These are phyloP conservation scores for Nothobranchius kuhntae DNA, from an alignment of 2,113 vertebrate species.

Conservation along the genomic window DNA sequence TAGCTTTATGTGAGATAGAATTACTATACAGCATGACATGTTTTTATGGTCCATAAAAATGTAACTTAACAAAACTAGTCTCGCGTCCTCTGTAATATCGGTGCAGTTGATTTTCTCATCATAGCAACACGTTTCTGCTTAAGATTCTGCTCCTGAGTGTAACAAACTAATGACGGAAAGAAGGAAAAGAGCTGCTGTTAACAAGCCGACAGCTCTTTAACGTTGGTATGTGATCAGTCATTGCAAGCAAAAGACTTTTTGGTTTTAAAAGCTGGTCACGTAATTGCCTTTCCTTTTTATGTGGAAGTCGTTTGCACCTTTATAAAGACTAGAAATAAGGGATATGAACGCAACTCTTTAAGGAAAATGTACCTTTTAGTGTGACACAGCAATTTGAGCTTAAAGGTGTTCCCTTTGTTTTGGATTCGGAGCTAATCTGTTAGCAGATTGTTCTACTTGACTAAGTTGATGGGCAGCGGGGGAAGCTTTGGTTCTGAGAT, in stretches of 20 bases:
- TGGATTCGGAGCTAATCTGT: conserved; percentile 15
- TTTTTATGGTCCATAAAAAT: no score
- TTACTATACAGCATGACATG: no score
- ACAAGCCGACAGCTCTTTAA: conserved; percentile 4
- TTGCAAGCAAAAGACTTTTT: conserved; percentile 17
- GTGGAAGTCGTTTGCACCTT: conserved; percentile 15
- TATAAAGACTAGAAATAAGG: conserved; percentile 13
- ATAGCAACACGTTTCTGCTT: background rate
- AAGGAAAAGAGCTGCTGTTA: conserved; percentile 16
- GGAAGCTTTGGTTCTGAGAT: background rate
- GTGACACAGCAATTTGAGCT: conserved; percentile 10
- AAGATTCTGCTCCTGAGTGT: conserved; percentile 15
- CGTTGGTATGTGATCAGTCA: conserved; percentile 9
- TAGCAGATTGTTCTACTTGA: conserved; percentile 21
- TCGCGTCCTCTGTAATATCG: background rate
- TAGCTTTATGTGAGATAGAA: no score
- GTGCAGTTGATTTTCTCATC: conserved; percentile 4
- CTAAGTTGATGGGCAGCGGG: conserved; percentile 20
- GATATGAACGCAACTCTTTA: conserved; percentile 11
- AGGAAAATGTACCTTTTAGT: conserved; percentile 39
- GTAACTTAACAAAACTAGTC: no score
- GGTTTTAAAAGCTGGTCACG: conserved; percentile 20
- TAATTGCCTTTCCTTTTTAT: conserved; percentile 13
- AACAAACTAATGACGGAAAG: conserved; percentile 4
- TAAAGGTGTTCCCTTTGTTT: background rate